Conservation (phyloP, 2,888 invertebrate species). For the Aplocera efformata region DNA sequence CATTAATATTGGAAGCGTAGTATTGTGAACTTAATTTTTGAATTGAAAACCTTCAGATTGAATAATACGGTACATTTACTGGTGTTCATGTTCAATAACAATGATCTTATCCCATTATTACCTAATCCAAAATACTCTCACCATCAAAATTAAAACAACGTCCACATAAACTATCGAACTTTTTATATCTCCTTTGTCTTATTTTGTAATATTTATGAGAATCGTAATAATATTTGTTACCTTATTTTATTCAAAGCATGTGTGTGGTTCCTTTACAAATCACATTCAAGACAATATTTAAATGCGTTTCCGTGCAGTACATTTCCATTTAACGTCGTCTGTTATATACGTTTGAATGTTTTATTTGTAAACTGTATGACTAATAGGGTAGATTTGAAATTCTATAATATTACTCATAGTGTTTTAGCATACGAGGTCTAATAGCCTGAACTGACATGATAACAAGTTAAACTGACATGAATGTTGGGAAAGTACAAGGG, state of each 20-base stretch:
- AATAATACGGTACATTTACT: no score
- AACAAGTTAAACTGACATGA: neutral
- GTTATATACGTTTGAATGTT: slow-evolving; percentile 32
- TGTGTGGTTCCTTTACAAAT: slow-evolving; percentile 38
- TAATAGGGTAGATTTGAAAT: slow-evolving; percentile 29
- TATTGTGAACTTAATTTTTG: no score
- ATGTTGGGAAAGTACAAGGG: no score
- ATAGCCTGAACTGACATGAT: slow-evolving; percentile 4
- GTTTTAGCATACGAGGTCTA: slow-evolving; percentile 14
- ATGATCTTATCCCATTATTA: no score
- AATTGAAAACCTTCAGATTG: no score
- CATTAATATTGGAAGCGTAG: no score
- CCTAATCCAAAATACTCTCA: no score
- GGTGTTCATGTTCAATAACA: no score
- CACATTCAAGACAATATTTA: slow-evolving; percentile 39
- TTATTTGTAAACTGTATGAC: slow-evolving; percentile 33
- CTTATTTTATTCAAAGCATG: slow-evolving; percentile 29
- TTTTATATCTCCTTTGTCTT: slow-evolving; percentile 15
- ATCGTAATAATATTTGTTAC: slow-evolving; percentile 19
- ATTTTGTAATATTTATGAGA: slow-evolving; percentile 17
- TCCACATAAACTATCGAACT: slow-evolving; percentile 6
- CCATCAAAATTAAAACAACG: slow-evolving; percentile 8
- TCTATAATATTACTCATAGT: slow-evolving; percentile 16
- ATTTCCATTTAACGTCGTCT: slow-evolving; percentile 45
- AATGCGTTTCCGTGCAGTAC: slow-evolving; percentile 46